phyloP scores from a whole-genome alignment of 1,140 invertebrate genomes.

The Sinella curviseta region DNA sequence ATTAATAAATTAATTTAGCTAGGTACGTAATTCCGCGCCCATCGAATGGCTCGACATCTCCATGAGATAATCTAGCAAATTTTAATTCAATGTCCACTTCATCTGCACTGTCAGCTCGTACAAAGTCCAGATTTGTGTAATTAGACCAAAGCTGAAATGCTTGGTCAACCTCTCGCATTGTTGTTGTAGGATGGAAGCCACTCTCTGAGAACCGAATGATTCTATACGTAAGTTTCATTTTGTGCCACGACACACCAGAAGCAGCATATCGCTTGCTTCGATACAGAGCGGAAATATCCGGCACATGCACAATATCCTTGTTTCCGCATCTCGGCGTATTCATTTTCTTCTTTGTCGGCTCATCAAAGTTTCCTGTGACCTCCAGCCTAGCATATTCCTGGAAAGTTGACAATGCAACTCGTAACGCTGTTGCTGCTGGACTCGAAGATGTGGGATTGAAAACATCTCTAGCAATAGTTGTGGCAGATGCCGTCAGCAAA shows the following conservation, averaged over 20 bases:
- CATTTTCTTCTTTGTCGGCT: conserved; percentile 28
- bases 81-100: conserved; percentile 45
- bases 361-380: conserved; percentile 34
- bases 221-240: conserved; percentile 22
- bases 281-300: neutral
- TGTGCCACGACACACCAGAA: conserved; percentile 30
- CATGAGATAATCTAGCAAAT: conserved; percentile 49
- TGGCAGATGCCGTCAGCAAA: neutral
- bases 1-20: conserved; percentile 50
- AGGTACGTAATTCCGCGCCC: conserved; percentile 53
- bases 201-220: conserved; percentile 24
- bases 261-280: conserved; percentile 31
- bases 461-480: neutral
- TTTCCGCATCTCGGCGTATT: conserved; percentile 32
- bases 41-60: conserved; percentile 51
- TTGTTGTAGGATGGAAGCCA: conserved; percentile 12
- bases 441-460: neutral
- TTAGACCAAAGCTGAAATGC: conserved; percentile 33
- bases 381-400: conserved; percentile 31
- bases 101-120: neutral
- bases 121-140: conserved; percentile 29
- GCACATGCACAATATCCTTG: conserved; percentile 27
- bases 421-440: conserved; percentile 22
- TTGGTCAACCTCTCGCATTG: conserved; percentile 10
- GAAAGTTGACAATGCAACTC: conserved; percentile 26